Evolutionary conservation across 2,888 invertebrate species (phyloP).

Genomic region (Lamellibrachia satsuma): DNA sequence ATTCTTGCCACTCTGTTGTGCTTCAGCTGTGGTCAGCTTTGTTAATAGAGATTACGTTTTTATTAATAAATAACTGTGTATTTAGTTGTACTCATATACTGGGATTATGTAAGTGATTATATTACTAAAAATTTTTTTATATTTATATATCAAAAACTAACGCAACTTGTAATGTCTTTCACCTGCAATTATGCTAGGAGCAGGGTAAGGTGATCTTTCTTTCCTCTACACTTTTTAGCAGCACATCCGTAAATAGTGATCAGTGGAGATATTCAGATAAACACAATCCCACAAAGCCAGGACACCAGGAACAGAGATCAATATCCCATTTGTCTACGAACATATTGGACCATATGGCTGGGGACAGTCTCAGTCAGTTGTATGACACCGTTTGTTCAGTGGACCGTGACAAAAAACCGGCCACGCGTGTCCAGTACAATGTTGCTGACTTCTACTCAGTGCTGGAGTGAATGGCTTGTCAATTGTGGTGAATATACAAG

Average conservation of each 20-base stretch:
- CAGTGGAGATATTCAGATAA: not conserved
- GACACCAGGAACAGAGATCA: not conserved
- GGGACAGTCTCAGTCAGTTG: not conserved
- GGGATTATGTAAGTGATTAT: not conserved
- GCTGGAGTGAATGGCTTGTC: not conserved
- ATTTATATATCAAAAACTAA: not conserved
- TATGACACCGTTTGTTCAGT: not conserved
- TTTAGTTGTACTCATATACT: not conserved
- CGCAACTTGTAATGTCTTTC: not conserved
- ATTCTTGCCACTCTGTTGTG: not conserved
- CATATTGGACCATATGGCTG: not conserved
- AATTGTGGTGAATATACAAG: not conserved
- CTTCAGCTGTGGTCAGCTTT: not conserved
- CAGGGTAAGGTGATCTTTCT: not conserved
- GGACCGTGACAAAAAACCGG: not conserved
- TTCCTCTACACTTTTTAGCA: not conserved
- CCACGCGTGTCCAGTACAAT: not conserved
- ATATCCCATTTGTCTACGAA: not conserved
- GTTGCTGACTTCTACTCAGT: not conserved
- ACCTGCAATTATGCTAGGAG: not conserved
- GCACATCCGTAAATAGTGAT: not conserved
- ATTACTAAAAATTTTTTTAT: not conserved
- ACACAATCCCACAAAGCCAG: not conserved
- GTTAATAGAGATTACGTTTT: not conserved
- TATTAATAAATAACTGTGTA: not conserved